Base-by-base conservation (phyloP, 1,140 invertebrate genomes). In the Melanaphis sacchari region DNA sequence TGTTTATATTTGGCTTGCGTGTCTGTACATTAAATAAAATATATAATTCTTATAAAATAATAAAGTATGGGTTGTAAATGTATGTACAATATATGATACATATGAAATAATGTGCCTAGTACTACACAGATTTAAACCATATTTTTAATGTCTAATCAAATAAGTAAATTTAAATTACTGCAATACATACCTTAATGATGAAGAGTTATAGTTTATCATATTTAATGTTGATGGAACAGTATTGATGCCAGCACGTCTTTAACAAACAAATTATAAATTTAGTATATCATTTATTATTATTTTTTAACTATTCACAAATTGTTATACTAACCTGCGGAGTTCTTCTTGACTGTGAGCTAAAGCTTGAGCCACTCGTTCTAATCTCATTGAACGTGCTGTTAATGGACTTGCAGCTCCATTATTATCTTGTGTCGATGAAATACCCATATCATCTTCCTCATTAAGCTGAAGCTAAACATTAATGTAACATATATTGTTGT, bases 271-370 rank as follows among this genome's bases (percentile, higher is more conserved):
- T 66, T n/a, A 66, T n/a, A 66, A 18, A 4, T n/a, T n/a, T 15
- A 91, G 38, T 9, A 81, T 31, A 36, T 26, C 6, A 46, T 91
- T 36, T 31, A 81, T 38, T 49, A 87, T 41, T n/a, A 41, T 43
- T 3, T 85, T 31, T 41, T 26, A 52, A 46, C 31, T 91, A 40
- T 59, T 52, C 11, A 38, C 43, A 26, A 89, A 90, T 7, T 41
- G 87, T 38, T 36, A 66, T 8, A 91, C 96, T 93, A 96, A 97
- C 96, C 97, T 97, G 94, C 97, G 95, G 36, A 98, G 95, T 94
- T 99, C 97, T 95, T 99, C 98, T 94, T 98, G 97, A 96, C 98
- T 98, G 93, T 98, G 98, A 81, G 98, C 97, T 82, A 98, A 95
- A 22, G 97, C 98, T 94, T 98, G 97, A 94, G 97, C 97, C 46